Conservation (phyloP, 2,113 vertebrate genomes). For the Chunga burmeisteri region DNA sequence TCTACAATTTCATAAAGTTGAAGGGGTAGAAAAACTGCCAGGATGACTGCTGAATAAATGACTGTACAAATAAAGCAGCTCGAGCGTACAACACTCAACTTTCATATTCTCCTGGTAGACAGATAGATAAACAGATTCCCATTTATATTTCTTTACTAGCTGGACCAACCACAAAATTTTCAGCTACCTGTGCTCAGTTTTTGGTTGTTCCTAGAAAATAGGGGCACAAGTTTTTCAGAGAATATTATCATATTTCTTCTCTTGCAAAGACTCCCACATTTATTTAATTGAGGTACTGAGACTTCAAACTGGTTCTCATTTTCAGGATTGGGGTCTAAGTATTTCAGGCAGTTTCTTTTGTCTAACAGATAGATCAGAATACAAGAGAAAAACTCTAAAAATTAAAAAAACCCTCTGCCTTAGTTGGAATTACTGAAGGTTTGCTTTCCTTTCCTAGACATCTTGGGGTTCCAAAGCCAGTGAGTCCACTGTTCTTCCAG, state of each 20-base stretch:
- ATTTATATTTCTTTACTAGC: neutral
- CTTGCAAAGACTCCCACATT: neutral
- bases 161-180: neutral
- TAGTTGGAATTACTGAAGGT: neutral
- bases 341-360: neutral
- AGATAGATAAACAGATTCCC: neutral
- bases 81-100: neutral
- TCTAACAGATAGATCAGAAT: neutral
- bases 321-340: neutral
- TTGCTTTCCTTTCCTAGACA: neutral
- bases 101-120: neutral
- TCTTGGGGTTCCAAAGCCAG: neutral
- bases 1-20: neutral
- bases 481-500: neutral
- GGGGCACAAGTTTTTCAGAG: neutral
- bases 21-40: neutral
- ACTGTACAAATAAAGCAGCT: conserved; percentile 24
- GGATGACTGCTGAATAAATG: conserved; percentile 6
- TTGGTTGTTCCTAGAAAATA: neutral
- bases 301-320: neutral
- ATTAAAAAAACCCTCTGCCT: neutral
- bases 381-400: neutral
- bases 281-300: neutral
- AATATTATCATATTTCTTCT: neutral
- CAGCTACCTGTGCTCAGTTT: neutral